phyloP scores from a whole-genome alignment of 2,113 vertebrate species.

The Campylorhamphus procurvoides region DNA sequence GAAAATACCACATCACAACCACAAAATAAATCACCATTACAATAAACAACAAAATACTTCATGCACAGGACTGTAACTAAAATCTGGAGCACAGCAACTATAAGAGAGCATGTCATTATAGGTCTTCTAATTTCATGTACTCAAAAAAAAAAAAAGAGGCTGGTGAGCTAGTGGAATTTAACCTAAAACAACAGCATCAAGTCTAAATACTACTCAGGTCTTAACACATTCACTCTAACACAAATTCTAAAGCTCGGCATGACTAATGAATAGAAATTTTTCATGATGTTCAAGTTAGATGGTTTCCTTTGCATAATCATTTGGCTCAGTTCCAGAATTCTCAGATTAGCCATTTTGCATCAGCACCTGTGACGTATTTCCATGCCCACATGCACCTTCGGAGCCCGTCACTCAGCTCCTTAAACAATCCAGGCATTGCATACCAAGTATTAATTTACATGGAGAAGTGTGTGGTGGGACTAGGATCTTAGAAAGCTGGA shows the following conservation, averaged over 20 bases:
- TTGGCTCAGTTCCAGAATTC: slow-evolving; percentile 26
- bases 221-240: neutral
- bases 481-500: slow-evolving; percentile 17
- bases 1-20: slow-evolving; percentile 48
- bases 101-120: neutral
- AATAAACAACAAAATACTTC: slow-evolving; percentile 17
- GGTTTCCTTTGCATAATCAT: neutral
- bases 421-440: slow-evolving; percentile 66
- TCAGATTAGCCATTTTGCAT: slow-evolving; percentile 18
- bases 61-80: slow-evolving; percentile 48
- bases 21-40: slow-evolving; percentile 47
- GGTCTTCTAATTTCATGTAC: neutral
- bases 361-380: slow-evolving; percentile 58
- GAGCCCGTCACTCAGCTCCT: slow-evolving; percentile 63
- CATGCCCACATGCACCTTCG: slow-evolving; percentile 70
- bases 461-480: slow-evolving; percentile 52
- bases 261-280: neutral
- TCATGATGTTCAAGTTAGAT: neutral
- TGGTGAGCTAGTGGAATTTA: slow-evolving; percentile 16
- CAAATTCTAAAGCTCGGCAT: neutral
- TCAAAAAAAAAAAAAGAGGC: neutral
- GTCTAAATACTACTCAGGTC: neutral
- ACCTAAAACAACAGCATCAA: neutral
- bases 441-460: slow-evolving; percentile 73
- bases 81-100: slow-evolving; percentile 43